Evolutionary conservation across 30 jellyfish, hydroid and myxozoan species (phyloP), one percentile per base, ranked within the genome.

Genomic region (Aurelia aurita): DNA sequence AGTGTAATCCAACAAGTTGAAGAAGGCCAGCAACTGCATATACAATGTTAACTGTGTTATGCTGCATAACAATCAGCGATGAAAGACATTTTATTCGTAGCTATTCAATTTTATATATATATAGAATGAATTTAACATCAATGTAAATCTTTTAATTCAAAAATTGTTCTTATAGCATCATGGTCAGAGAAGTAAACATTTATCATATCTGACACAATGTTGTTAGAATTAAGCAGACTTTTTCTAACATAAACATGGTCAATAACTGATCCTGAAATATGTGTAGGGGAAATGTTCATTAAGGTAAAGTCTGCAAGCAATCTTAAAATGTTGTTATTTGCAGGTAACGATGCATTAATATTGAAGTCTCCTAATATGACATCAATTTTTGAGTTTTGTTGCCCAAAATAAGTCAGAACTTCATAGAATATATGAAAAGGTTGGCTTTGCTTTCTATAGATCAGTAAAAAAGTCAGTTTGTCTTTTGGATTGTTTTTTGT

Each of bases 221-320:
- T 47, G 10, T 47, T 16, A 8, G 59, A 47, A 47, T 18, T 39
- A 69, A 72, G 14, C n/a, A n/a, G n/a, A 46, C 23, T 25, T 46
- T 74, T 74, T 5, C 49, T 10, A 27, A 74, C 51, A 46, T 74
- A 74, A 25, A 74, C 47, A 15, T 74, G 86, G 49, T 74, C 77
- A 21, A 74, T 45, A 11, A 74, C 19, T 34, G 80, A 74, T 14
- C 86, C 80, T 3, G 86, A 74, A 15, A 74, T 74, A 74, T 74
- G 86, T 39, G 86, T 74, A 5, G 86, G 86, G 29, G 5, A 11
- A 74, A 25, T 53, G 2, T 25, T 55, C 6, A 74, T 31, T 69
- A 74, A 35, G 18, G 28, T 55, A 26, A 35, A 74, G 21, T 74
- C 86, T 3, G 61, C 27, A 4, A 70, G 82, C 21, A 70, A 39